Conservation (phyloP, 2,113 vertebrate genomes). For the Excalfactoria chinensis region DNA sequence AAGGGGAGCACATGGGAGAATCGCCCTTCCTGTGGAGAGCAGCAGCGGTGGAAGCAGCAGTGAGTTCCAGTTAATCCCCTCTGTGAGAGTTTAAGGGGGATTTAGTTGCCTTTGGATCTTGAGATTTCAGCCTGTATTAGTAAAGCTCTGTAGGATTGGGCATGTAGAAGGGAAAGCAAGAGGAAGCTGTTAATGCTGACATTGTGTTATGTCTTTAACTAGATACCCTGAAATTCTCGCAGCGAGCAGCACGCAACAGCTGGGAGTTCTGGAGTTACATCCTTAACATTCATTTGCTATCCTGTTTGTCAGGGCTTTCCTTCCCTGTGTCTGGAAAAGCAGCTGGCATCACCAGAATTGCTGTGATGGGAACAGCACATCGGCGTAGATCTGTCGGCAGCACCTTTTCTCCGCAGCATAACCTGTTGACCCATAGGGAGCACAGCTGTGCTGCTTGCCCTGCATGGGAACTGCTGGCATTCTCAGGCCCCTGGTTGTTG, state of each 20-base stretch:
- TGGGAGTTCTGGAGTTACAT: not conserved
- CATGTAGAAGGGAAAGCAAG: not conserved
- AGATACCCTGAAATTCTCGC: not conserved
- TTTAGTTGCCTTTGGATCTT: slow-evolving; percentile 1
- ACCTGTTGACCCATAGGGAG: not conserved
- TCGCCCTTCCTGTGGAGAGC: not conserved
- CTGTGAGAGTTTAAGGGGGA: not conserved
- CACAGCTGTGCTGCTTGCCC: not conserved
- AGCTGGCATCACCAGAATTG: not conserved
- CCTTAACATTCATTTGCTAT: not conserved
- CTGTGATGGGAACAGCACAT: not conserved
- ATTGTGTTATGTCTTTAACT: not conserved
- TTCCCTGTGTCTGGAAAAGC: not conserved
- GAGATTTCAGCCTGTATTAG: not conserved
- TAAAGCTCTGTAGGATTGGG: not conserved
- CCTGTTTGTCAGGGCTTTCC: not conserved
- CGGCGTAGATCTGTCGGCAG: not conserved
- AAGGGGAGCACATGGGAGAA: fast-evolving
- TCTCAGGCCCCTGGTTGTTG: not conserved
- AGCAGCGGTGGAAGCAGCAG: not conserved
- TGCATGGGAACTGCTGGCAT: fast-evolving
- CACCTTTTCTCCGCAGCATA: fast-evolving
- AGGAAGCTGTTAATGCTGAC: not conserved
- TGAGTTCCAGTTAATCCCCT: not conserved
- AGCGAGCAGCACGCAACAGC: not conserved